These are phyloP conservation scores for Protosalanx chinensis DNA, from an alignment of 2,797 vertebrate species.

Conservation along the genomic window DNA sequence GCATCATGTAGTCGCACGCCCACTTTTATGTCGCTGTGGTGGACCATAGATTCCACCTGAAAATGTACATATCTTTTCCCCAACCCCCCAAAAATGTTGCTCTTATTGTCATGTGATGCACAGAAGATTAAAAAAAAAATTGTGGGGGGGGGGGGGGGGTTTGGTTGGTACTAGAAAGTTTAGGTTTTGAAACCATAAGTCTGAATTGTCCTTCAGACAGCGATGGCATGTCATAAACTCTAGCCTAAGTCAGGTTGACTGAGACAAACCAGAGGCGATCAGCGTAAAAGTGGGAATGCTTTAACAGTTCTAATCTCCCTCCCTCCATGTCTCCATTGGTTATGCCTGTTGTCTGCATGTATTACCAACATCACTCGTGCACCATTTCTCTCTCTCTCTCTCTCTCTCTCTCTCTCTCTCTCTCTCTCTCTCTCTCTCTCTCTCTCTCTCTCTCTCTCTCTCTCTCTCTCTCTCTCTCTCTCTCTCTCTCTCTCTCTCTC, in stretches of 20 bases:
- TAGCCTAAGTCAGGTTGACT: neutral
- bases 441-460: constrained; percentile 42
- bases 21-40: constrained; percentile 29
- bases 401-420: constrained; percentile 55
- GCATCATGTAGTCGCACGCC: constrained; percentile 2
- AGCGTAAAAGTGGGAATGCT: constrained; percentile 46
- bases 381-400: constrained; percentile 3
- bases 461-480: constrained; percentile 34
- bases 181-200: too few species aligned
- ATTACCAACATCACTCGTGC: constrained; percentile 15
- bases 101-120: neutral
- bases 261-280: neutral
- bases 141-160: too few species aligned
- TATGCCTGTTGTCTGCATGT: constrained; percentile 47
- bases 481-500: neutral
- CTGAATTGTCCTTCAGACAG: neutral
- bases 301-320: constrained; percentile 31
- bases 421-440: too few species aligned
- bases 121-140: too few species aligned
- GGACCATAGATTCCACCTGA: neutral
- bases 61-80: neutral
- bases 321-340: constrained; percentile 35
- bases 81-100: neutral
- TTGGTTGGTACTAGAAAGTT: neutral
- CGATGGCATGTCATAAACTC: neutral